Base-by-base conservation (phyloP, 2,797 vertebrate genomes). In the Diplodus sargus region DNA sequence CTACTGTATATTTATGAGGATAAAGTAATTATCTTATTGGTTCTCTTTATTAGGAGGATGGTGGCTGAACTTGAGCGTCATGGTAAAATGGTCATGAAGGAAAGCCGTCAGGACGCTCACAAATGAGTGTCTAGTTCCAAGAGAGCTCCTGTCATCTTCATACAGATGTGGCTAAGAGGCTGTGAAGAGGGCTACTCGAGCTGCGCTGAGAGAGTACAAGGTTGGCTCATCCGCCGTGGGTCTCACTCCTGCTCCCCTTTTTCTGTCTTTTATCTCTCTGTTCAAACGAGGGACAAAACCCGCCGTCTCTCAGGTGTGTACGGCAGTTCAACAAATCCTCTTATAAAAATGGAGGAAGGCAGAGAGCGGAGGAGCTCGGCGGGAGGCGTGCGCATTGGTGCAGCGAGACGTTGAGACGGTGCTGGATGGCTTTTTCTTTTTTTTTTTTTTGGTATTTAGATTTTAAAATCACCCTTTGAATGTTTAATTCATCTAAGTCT, bases 141-240 rank as follows among this genome's bases (percentile, higher is more conserved):
- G 61, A 76, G 60, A 52, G 10, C 75, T 25, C 18, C 51, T 71
- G 57, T 63, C 59, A 15, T 81, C 72, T 76, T 79, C 2, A 14
- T 70, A 63, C 72, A 82, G 49, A 80, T 60, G 63, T 75, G 66
- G 43, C 79, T 65, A n/a, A 60, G 63, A 72, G 59, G 12, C 56
- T 60, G 51, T 77, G 70, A 82, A 73, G 81, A 89, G 74, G 74
- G 54, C 66, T 45, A 68, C 87, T 86, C 75, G 64, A 90, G 59
- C 73, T 62, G 42, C 68, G 25, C 25, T 51, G 47, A 84, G 43
- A 83, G 71, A 83, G 45, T 14, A 67, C 28, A 28, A 43, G 39
- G 64, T 61, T 57, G 75, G 59, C 52, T 73, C 48, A 16, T 58
- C 68, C 49, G 71, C 63, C 17, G 51, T 13, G 20, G 53, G 43